Base-by-base conservation (phyloP, 2,888 invertebrate species). In the Bimastos eiseni region DNA sequence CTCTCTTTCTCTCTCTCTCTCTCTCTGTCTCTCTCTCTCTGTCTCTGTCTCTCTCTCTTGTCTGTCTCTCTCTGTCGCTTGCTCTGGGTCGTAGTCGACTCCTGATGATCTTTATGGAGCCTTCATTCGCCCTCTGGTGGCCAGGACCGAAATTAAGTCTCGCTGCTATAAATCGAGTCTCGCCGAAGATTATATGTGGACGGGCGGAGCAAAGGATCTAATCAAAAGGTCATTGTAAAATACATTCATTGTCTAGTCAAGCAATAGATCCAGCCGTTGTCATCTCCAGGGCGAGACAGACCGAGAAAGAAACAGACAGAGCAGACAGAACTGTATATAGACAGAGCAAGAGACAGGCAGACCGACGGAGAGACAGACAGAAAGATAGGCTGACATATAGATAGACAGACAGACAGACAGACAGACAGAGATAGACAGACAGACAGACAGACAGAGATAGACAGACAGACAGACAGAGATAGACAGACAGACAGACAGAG, bases 71-170 rank as follows among this genome's bases (percentile, higher is more conserved):
- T 30, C 83, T 11, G 15, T 84, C 84, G 84, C 8, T 21, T 34
- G 84, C 84, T 84, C 19, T 33, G 84, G 21, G 33, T 15, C 86
- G 34, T 13, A 24, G 34, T 36, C 36, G 86, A 24, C 34, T 86
- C 86, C 11, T 86, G 86, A 86, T 15, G 86, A 86, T 86, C 49
- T 49, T 49, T 49, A 86, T 86, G 34, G 37, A 34, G 86, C n/a
- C 86, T 19, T 86, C 36, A 33, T 86, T 86, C 34, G 86, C 15
- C 86, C 34, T 15, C 86, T 86, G 86, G 86, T 36, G 86, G 34
- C 17, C 17, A 24, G 37, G 36, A 37, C 4, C 86, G 86, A 34
- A 86, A 86, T 86, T 86, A 86, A 86, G 36, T 86, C 34, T 33
- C 21, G 24, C 86, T 13, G 70, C 6, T n/a, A 70, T 70, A 70